A percentile compares a stretch with the other conserved stretches of the same genome.
phyloP scores from a whole-genome alignment of 2,113 vertebrate species.

The Pluvialis apricaria region DNA sequence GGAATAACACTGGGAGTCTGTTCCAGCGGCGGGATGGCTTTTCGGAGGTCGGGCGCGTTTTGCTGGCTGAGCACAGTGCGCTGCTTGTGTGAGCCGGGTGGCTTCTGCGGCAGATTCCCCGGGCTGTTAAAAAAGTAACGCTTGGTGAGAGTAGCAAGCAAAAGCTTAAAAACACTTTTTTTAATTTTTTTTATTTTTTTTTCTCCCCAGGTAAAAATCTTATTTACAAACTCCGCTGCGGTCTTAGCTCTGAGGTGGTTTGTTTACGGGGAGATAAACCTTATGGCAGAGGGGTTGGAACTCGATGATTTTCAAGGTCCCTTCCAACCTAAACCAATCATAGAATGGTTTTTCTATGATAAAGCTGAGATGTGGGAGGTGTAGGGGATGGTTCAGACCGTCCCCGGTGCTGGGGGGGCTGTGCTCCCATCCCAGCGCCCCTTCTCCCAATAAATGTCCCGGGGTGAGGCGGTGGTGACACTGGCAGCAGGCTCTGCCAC shows the following conservation, averaged over 20 bases:
- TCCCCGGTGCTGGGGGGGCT: background rate
- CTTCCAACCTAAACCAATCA: too few relatives aligned
- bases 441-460: background rate
- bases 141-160: background rate
- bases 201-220: background rate
- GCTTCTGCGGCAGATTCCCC: background rate
- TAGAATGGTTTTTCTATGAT: too few relatives aligned
- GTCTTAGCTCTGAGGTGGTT: background rate
- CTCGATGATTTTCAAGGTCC: too few relatives aligned
- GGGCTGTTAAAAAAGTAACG: background rate
- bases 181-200: background rate
- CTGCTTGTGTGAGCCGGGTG: slow-evolving; percentile 53
- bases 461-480: background rate
- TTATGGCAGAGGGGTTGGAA: too few relatives aligned
- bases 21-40: background rate
- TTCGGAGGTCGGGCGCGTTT: background rate
- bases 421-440: background rate
- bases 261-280: background rate
- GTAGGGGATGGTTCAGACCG: fast-evolving
- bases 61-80: slow-evolving; percentile 28
- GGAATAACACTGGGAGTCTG: slow-evolving; percentile 37
- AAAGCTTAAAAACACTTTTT: background rate
- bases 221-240: background rate
- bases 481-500: fast-evolving
- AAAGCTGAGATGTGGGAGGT: background rate